phyloP scores from a whole-genome alignment of 2,113 vertebrate genomes.

The Corythornis vintsioides region DNA sequence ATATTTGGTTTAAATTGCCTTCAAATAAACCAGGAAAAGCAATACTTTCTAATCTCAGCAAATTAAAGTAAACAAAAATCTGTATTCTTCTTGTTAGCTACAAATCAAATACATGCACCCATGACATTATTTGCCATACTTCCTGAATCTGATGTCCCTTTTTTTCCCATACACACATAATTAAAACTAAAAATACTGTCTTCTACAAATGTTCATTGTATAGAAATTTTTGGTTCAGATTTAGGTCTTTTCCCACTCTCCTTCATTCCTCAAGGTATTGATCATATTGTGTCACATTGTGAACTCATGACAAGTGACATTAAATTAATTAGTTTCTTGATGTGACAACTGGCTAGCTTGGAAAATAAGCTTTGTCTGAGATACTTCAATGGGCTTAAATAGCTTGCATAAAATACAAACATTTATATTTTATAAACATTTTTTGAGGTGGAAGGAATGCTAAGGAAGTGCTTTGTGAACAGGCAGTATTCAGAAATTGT shows the following conservation, averaged over 20 bases:
- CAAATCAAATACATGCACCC: background rate
- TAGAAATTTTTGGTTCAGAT: background rate
- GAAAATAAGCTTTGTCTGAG: background rate
- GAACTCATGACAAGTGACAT: accelerated
- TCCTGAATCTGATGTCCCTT: background rate
- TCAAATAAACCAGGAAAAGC: background rate
- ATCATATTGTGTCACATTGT: background rate
- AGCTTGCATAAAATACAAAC: background rate
- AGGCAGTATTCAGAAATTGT: background rate
- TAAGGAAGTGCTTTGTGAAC: background rate
- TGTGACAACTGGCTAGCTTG: background rate
- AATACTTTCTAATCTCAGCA: background rate
- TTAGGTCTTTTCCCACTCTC: background rate
- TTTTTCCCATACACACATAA: background rate
- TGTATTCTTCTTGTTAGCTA: background rate
- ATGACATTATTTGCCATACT: background rate
- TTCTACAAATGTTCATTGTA: background rate
- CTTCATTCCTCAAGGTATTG: background rate
- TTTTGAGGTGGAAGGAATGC: background rate
- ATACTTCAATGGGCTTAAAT: background rate
- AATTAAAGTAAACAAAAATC: background rate
- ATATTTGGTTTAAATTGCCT: background rate
- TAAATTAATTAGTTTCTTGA: background rate
- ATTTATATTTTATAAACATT: no score
- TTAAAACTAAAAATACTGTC: background rate